phyloP scores from a whole-genome alignment of 2,113 vertebrate genomes.

The Illadopsis cleaveri region DNA sequence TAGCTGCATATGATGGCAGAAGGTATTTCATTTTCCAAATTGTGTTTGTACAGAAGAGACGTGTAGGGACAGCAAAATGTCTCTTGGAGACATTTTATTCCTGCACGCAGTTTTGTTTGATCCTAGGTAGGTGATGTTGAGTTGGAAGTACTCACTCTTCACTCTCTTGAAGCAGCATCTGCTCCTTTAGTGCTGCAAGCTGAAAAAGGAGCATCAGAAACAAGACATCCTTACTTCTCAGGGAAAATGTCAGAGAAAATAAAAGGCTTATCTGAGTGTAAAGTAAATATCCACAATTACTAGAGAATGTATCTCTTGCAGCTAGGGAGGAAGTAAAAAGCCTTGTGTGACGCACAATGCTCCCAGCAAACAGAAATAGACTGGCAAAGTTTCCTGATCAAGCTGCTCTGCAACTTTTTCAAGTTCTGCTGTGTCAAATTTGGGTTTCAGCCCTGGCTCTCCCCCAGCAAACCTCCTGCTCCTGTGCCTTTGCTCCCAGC shows the following conservation, averaged over 20 bases:
- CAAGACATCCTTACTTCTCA: neutral
- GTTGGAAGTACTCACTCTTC: neutral
- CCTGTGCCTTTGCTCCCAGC: neutral
- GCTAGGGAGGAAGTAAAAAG: neutral
- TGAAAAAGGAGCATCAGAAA: neutral
- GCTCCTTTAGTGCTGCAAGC: neutral
- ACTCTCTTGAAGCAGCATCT: neutral
- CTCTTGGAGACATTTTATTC: neutral
- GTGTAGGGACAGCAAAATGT: neutral
- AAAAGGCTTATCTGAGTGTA: neutral
- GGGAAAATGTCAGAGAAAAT: neutral
- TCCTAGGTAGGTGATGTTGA: neutral
- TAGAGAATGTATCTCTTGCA: neutral
- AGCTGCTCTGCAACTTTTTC: neutral
- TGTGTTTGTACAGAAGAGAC: neutral
- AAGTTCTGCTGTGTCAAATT: neutral
- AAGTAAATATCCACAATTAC: neutral
- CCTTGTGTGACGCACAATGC: neutral
- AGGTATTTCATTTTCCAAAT: neutral
- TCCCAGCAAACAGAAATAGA: neutral
- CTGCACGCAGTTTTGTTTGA: neutral
- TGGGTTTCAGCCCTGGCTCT: neutral
- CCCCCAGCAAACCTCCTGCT: neutral
- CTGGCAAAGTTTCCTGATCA: neutral
- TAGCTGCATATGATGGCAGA: neutral